Evolutionary conservation across 2,888 invertebrate genomes (phyloP), one percentile per base, ranked within the genome.

Genomic region (Spodoptera picta): DNA sequence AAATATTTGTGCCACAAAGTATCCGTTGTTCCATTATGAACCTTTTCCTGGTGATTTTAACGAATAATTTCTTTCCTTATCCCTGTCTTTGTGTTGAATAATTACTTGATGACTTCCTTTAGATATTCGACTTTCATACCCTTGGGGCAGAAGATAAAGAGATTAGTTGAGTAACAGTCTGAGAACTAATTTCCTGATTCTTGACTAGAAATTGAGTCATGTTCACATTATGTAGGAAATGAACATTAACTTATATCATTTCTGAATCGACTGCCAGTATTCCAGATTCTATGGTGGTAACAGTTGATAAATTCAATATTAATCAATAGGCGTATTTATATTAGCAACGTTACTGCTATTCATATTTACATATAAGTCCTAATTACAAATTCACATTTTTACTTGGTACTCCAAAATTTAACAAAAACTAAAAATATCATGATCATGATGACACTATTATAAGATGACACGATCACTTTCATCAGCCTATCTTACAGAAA

Each of bases 31-130:
- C 53, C 41, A 48, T 44, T 48, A 54, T 36, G 36, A 48, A 55
- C 41, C 52, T 24, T 48, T 72, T 72, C 73, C 73, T 60, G 43
- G 46, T 73, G 60, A 67, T 50, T 56, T 58, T 23, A 54, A 59
- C 47, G 45, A 46, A 48, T 24, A 0, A 41, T 24, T 51, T 46
- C 44, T 73, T 65, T 73, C 55, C 60, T 69, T 55, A 45, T 19
- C 14, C 48, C 36, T 46, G 58, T 69, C 62, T 41, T 73, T 63
- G 49, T 42, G 36, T 27, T 7, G 1, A 36, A 14, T 43, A 49
- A 48, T 27, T 27, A 42, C 23, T 43, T 52, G 36, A 56, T 42
- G 10, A 46, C 27, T 48, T 58, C 44, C 47, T 55, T 23, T 7
- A 42, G 12, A 24, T 31, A 49, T 44, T 10, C 9, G 2, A 42